These are phyloP conservation scores for Mesorhabditis sp. DNA, from an alignment of 2,888 invertebrate genomes.

Conservation along the genomic window DNA sequence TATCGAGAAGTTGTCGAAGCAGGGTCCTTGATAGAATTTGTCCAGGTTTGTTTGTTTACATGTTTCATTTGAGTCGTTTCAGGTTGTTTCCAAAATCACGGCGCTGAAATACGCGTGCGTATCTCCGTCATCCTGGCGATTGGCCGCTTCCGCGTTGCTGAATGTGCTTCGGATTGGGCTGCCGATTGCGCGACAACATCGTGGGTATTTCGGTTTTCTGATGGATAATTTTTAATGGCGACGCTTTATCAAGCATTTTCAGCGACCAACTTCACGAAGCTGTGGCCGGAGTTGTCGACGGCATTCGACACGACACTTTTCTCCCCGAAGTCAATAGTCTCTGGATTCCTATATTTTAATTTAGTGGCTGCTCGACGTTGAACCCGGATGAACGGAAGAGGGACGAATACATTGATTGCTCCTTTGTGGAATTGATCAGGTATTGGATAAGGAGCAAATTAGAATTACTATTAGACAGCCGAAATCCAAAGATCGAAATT, in stretches of 20 bases:
- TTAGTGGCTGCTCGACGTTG: conserved; percentile 38
- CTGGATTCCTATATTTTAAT: conserved; percentile 7
- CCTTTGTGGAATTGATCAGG: neutral
- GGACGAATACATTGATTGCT: conserved; percentile 53
- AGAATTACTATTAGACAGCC: no score
- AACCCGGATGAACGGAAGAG: conserved; percentile 53
- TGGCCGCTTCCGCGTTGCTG: conserved; percentile 74
- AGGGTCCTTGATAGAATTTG: conserved; percentile 72
- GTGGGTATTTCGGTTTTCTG: conserved; percentile 55
- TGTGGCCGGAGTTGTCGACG: conserved; percentile 80
- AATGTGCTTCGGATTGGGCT: conserved; percentile 78
- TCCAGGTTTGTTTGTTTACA: conserved; percentile 62
- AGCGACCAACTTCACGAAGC: conserved; percentile 37
- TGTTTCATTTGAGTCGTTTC: conserved; percentile 56
- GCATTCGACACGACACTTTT: conserved; percentile 88
- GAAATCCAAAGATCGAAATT: no score
- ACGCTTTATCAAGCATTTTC: conserved; percentile 9
- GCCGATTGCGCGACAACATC: conserved; percentile 76
- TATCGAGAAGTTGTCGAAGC: conserved; percentile 72
- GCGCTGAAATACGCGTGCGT: conserved; percentile 78
- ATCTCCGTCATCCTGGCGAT: conserved; percentile 77
- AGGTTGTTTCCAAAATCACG: conserved; percentile 73
- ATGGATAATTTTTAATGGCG: conserved; percentile 7
- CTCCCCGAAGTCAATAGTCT: conserved; percentile 70
- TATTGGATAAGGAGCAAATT: neutral